phyloP scores from a whole-genome alignment of 2,797 vertebrate species.

The Alectoris magna region DNA sequence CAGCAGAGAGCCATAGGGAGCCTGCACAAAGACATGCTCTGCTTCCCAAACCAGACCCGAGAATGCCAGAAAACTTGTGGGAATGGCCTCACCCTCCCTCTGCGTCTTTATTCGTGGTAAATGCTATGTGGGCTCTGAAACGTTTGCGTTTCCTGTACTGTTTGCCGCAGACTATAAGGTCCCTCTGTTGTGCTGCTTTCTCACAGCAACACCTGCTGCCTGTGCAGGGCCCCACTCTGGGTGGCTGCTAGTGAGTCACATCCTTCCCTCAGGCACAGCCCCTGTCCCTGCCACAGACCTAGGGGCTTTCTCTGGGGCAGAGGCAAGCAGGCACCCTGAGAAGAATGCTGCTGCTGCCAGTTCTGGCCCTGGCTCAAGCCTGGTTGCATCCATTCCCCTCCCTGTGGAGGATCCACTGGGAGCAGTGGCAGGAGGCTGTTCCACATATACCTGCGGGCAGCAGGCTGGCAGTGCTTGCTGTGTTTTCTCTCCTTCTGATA shows the following conservation, averaged over 20 bases:
- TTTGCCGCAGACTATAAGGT: neutral
- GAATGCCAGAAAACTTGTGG: too few species aligned
- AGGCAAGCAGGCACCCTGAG: neutral
- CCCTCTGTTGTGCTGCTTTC: too few species aligned
- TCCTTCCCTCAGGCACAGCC: neutral
- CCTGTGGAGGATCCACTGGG: accelerated
- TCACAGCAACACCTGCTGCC: too few species aligned
- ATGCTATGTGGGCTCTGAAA: too few species aligned
- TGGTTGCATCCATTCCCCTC: neutral
- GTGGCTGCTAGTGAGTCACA: neutral
- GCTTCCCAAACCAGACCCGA: too few species aligned
- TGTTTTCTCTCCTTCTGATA: neutral
- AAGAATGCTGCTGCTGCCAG: neutral
- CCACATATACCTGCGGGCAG: neutral
- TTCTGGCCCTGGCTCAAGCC: neutral
- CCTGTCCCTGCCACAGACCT: neutral
- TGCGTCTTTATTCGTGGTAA: too few species aligned
- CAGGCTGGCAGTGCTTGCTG: neutral
- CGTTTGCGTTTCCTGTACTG: too few species aligned
- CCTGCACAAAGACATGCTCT: slow-evolving; percentile 30
- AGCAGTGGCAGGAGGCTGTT: neutral
- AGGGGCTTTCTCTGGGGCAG: neutral
- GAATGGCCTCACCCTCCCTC: too few species aligned
- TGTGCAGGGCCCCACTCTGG: accelerated
- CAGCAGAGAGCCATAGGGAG: neutral